Evolutionary conservation across 2,113 vertebrate species (phyloP).

Genomic region (Azemiops feae): DNA sequence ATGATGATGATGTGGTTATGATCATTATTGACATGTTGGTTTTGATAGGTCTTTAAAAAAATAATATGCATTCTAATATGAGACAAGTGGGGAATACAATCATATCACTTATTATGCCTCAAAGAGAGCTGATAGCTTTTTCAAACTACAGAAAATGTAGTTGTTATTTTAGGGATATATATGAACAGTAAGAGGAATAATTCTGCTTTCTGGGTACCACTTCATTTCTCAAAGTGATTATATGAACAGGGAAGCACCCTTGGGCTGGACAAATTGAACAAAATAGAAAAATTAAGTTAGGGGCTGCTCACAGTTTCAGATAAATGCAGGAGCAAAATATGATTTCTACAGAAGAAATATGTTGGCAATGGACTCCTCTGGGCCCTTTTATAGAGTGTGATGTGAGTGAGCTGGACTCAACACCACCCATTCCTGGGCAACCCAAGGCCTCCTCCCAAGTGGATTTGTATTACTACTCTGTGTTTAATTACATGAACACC

Average conservation of each 20-base stretch:
- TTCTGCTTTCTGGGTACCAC: neutral
- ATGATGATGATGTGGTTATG: neutral
- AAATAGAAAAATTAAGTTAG: neutral
- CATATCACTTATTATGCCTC: neutral
- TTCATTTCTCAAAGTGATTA: neutral
- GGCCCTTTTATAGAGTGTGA: slow-evolving; percentile 23
- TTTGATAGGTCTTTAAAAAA: neutral
- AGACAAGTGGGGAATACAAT: neutral
- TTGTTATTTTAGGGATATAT: neutral
- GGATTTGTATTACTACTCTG: slow-evolving; percentile 23
- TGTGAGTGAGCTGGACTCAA: slow-evolving; percentile 4
- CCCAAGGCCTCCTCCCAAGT: neutral
- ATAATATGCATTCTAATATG: neutral
- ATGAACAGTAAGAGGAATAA: neutral
- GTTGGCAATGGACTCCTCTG: neutral
- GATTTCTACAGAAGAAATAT: neutral
- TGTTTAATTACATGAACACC: slow-evolving; percentile 30
- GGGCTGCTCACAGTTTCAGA: neutral
- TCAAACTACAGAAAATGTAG: neutral
- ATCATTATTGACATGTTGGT: neutral
- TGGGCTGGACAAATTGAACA: neutral
- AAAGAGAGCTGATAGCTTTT: neutral
- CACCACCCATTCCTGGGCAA: slow-evolving; percentile 1
- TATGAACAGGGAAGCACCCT: neutral
- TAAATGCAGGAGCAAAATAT: slow-evolving; percentile 1